Evolutionary conservation across 2,113 vertebrate species (phyloP), one percentile per base, ranked within the genome.

Genomic region (Protobothrops mucrosquamatus): DNA sequence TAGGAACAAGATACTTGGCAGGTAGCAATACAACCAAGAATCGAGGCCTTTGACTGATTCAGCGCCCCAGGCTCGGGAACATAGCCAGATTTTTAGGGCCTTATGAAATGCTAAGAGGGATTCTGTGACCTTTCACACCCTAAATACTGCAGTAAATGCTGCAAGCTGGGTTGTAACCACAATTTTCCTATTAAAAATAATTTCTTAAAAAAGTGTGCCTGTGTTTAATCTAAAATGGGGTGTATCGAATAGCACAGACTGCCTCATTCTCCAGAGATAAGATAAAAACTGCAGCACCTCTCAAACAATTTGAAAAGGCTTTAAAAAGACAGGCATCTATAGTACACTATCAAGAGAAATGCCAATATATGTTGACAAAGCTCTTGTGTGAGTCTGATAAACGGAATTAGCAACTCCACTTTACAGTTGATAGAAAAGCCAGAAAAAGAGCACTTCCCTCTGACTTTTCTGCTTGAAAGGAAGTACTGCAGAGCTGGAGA

Each of bases 301-400:
- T 91, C 18, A 29, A 22, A 43, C 43, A 91, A n/a, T 61, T 61
- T 23, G 48, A 51, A 59, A 7, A 51, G 6, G 6, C 34, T 52
- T 88, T 24, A 88, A n/a, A 88, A 88, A 54, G 86, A n/a, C 39
- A 22, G 57, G 39, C 57, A 93, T 96, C 95, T 94, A 69, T n/a
- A 69, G 29, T 69, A 95, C 92, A 94, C 93, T 91, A 85, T 55
- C 95, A 91, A 93, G 89, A 95, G 92, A 91, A 93, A 92, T 90
- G 94, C 93, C 95, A 93, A 95, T 91, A 69, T 95, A 93, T 93
- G 94, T 96, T 94, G 93, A 94, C 94, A 93, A 93, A 94, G 94
- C 87, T 96, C 95, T 94, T 93, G 88, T 94, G 88, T 61, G 59
- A 93, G 91, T 95, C 95, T 96, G 91, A 87, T 69, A 95, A 96